phyloP scores from a whole-genome alignment of 2,888 invertebrate genomes.

The Drosophila fulvimacula region DNA sequence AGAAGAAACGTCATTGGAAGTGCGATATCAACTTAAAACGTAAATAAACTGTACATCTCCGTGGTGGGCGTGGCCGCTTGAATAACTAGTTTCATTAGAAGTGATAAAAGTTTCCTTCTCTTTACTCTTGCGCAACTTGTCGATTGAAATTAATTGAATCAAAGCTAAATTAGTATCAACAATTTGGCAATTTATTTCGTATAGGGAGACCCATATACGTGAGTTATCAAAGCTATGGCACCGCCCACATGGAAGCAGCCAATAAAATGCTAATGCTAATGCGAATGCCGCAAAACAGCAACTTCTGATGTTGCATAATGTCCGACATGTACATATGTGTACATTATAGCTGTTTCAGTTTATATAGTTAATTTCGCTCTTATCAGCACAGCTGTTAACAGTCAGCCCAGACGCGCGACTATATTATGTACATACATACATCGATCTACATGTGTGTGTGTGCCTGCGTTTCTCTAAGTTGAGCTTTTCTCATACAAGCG shows the following conservation, averaged over 20 bases:
- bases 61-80: conserved; percentile 30
- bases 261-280: conserved; percentile 26
- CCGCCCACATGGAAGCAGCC: conserved; percentile 16
- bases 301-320: conserved; percentile 54
- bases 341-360: conserved; percentile 16
- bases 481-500: conserved; percentile 44
- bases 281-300: background rate
- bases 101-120: conserved; percentile 6
- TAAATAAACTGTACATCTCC: conserved; percentile 7
- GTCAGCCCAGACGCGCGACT: conserved; percentile 31
- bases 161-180: conserved; percentile 38
- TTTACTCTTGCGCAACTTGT: conserved; percentile 38
- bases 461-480: conserved; percentile 37
- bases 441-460: background rate
- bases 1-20: conserved; percentile 31
- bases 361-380: conserved; percentile 34
- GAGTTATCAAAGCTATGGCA: conserved; percentile 27
- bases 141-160: conserved; percentile 56
- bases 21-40: conserved; percentile 20
- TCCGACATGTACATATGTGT: conserved; percentile 20
- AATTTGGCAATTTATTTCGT: conserved; percentile 39
- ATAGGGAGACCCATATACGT: background rate
- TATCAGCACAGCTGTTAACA: conserved; percentile 51
- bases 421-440: conserved; percentile 13
- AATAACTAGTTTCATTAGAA: conserved; percentile 26